Conservation (phyloP, 2,797 vertebrate genomes). For the Sebastes wilsoni region DNA sequence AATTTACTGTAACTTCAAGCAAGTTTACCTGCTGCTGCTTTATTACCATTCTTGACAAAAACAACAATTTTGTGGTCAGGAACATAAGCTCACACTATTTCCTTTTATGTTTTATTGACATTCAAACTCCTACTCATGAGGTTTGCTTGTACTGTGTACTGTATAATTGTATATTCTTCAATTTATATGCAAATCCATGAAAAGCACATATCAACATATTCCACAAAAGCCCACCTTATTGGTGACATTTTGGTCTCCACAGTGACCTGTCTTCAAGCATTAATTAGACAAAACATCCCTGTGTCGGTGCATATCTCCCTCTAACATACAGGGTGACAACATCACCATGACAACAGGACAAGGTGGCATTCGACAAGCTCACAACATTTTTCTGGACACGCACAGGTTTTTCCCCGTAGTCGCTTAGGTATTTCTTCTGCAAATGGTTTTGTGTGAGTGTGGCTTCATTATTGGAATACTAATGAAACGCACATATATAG, state of each 20-base stretch:
- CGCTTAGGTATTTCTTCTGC: background rate
- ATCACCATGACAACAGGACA: constrained; percentile 66
- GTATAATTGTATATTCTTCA: background rate
- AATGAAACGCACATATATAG: background rate
- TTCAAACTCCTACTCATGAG: background rate
- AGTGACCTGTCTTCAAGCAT: constrained; percentile 33
- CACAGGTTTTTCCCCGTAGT: background rate
- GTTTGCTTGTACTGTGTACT: background rate
- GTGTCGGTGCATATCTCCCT: constrained; percentile 31
- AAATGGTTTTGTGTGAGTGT: background rate
- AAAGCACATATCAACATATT: constrained; percentile 15
- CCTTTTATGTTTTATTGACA: background rate
- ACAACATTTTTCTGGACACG: constrained; percentile 5
- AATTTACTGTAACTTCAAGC: background rate
- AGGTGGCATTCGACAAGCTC: constrained; percentile 14
- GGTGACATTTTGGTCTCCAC: constrained; percentile 45
- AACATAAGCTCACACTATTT: background rate
- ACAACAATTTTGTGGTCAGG: background rate
- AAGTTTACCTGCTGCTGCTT: background rate
- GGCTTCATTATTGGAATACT: background rate
- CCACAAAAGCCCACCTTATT: background rate
- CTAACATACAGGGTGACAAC: constrained; percentile 31
- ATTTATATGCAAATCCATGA: constrained; percentile 44
- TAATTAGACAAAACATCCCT: constrained; percentile 33
- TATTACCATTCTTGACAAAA: background rate